A percentile compares a stretch with the other conserved stretches of the same genome.
Evolutionary conservation across 2,888 invertebrate genomes (phyloP).

Genomic region (Cecidostiba fungosa): DNA sequence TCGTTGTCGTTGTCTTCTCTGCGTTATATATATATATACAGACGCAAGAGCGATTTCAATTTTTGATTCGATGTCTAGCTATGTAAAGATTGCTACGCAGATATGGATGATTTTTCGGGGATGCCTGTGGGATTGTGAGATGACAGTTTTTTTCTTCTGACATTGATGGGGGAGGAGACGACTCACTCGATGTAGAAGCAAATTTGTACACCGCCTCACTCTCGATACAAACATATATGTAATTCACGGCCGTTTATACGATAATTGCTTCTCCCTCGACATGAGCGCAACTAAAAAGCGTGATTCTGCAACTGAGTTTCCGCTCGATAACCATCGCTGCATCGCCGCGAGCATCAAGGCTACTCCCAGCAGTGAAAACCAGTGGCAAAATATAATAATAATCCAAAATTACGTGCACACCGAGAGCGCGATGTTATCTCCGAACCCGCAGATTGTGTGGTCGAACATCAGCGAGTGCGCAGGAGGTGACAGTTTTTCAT

Average conservation of each 20-base stretch:
- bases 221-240: too few species aligned
- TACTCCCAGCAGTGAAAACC: not conserved
- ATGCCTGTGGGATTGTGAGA: not conserved
- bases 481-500: conserved; percentile 21
- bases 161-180: not conserved
- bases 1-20: not conserved
- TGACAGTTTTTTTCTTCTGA: not conserved
- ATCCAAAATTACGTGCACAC: not conserved
- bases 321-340: not conserved
- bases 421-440: conserved; percentile 23
- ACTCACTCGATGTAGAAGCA: not conserved
- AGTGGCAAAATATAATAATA: conserved; percentile 34
- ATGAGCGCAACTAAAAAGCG: not conserved
- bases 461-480: too few species aligned
- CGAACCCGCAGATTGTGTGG: conserved; percentile 25
- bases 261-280: not conserved
- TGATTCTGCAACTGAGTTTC: not conserved
- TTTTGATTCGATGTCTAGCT: conserved; percentile 37
- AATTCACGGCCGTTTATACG: too few species aligned
- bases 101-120: conserved; percentile 32
- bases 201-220: not conserved
- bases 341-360: not conserved
- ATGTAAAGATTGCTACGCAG: not conserved
- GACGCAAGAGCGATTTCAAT: conserved; percentile 53
- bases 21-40: not conserved